Evolutionary conservation across 2,888 invertebrate species (phyloP).

Genomic region (Deladenus siricidicola): DNA sequence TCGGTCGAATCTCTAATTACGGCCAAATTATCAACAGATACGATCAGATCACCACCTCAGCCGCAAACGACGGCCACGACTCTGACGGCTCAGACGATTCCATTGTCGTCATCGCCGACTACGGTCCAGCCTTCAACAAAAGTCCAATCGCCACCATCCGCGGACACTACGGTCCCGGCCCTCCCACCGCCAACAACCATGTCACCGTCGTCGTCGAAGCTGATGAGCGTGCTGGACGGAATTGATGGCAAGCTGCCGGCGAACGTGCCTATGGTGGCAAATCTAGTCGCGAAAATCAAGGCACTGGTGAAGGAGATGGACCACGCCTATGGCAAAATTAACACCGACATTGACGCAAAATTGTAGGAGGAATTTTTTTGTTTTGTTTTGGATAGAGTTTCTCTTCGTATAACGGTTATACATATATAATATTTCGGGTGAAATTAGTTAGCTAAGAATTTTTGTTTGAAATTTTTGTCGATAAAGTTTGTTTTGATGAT

Average conservation of each 20-base stretch:
- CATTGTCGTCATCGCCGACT: too few relatives aligned
- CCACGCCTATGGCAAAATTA: neutral
- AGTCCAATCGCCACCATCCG: neutral
- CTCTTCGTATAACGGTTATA: too few relatives aligned
- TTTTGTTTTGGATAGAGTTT: too few relatives aligned
- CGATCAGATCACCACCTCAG: neutral
- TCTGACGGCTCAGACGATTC: too few relatives aligned
- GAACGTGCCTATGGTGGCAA: neutral
- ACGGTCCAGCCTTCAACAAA: neutral
- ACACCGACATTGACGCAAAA: neutral
- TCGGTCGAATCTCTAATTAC: too few relatives aligned
- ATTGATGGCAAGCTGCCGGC: neutral
- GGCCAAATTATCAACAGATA: too few relatives aligned
- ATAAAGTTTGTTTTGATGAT: too few relatives aligned
- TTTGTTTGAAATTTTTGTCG: too few relatives aligned
- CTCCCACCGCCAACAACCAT: too few relatives aligned
- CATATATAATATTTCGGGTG: too few relatives aligned
- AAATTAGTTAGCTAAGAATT: too few relatives aligned
- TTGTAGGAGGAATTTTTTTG: too few relatives aligned
- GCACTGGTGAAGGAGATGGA: neutral
- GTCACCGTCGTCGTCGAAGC: neutral
- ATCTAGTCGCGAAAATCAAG: neutral
- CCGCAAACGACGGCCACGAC: neutral
- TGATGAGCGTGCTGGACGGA: constrained; percentile 4
- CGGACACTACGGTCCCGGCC: neutral